Base-by-base conservation (phyloP, 2,888 invertebrate genomes). In the Nymphalis polychloros region DNA sequence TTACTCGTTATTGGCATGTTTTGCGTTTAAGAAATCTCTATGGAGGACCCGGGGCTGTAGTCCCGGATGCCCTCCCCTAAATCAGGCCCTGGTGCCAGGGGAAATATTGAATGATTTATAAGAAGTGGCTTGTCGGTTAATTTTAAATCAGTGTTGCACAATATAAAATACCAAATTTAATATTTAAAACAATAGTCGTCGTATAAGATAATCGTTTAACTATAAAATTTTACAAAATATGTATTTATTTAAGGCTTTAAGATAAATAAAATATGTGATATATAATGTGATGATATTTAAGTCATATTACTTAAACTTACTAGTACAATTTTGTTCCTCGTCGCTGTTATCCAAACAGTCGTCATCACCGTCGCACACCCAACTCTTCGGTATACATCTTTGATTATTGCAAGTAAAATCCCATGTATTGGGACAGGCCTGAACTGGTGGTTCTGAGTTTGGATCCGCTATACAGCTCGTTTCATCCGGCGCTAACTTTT, bases 331-430 rank as follows among this genome's bases (percentile, higher is more conserved):
- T 82, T 97, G 97, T 88, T 97, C 96, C 86, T 98, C 98, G 82
- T 98, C 98, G 67, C 98, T 97, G 88, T 98, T 97, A 82, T 99
- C 98, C 77, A 98, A 90, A 79, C 99, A 99, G 83, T 99, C 98
- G 81, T 98, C 97, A 78, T 98, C 98, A 0, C 98, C 98, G 83
- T 98, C 98, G 84, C 98, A 98, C 1, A 98, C 96, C 98, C 98
- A 98, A 10, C 97, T 96, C 83, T 97, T 97, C 0, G 98, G 97
- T 63, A 98, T 97, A 81, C 98, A 98, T 41, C 97, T 90, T 82
- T 98, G 97, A 86, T 98, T 98, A 78, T 95, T 95, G 84, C 99
- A 99, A 0, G 97, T 97, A 84, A 98, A 98, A 89, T 98, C 97
- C 96, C 97, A 97, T 1, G 96, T 94, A 80, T 97, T 97, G 0